These are phyloP conservation scores for Lypha dubia DNA, from an alignment of 2,888 invertebrate genomes.

Conservation along the genomic window DNA sequence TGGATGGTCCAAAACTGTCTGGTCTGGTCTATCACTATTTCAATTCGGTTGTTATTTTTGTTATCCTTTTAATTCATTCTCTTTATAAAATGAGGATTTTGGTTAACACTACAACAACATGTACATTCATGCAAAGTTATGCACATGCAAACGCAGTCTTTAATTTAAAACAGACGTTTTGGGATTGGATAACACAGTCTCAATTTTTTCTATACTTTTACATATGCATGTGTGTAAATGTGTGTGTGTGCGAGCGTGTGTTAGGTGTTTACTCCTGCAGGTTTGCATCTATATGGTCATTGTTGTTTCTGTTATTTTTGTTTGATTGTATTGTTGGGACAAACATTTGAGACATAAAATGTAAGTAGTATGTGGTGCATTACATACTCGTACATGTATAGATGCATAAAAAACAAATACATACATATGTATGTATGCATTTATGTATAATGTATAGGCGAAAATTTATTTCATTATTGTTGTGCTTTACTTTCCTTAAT, in stretches of 20 bases:
- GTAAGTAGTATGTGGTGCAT: slow-evolving; percentile 26
- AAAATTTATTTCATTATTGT: background rate
- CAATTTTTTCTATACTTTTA: slow-evolving; percentile 25
- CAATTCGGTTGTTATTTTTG: slow-evolving; percentile 6
- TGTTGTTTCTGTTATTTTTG: slow-evolving; percentile 22
- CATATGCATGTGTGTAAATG: background rate
- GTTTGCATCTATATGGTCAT: slow-evolving; percentile 37
- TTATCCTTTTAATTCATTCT: slow-evolving; percentile 14
- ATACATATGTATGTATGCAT: background rate
- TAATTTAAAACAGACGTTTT: slow-evolving; percentile 63
- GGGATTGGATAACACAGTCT: slow-evolving; percentile 64
- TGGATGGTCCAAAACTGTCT: slow-evolving; percentile 35
- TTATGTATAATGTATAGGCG: background rate
- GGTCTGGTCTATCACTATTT: slow-evolving; percentile 32
- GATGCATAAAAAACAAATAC: too few species aligned
- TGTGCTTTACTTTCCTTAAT: background rate
- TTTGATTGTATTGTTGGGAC: slow-evolving; percentile 17
- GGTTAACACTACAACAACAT: slow-evolving; percentile 19
- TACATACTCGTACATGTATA: background rate
- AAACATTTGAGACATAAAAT: slow-evolving; percentile 48
- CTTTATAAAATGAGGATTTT: background rate
- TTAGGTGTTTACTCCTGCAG: slow-evolving; percentile 34
- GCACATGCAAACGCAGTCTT: slow-evolving; percentile 61
- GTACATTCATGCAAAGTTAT: background rate
- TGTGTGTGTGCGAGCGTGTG: background rate